Percentiles rank a stretch among this genome's conserved stretches.
These are phyloP conservation scores for Diarsia rubi DNA, from an alignment of 2,888 invertebrate species.

Conservation along the genomic window DNA sequence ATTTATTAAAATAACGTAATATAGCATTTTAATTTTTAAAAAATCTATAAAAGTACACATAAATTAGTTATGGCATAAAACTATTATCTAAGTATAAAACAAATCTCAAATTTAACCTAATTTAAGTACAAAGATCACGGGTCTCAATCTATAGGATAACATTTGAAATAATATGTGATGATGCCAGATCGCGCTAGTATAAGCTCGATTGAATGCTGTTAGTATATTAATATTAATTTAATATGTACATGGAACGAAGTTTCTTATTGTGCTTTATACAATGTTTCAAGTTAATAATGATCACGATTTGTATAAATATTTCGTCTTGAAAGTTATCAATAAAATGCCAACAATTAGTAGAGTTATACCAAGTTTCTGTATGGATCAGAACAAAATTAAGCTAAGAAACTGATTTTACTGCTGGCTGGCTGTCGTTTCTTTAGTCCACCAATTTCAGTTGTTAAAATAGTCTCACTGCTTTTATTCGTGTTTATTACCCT, in stretches of 20 bases:
- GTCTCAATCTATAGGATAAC: conserved; percentile 61
- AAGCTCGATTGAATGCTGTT: conserved; percentile 64
- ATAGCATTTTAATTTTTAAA: conserved; percentile 74
- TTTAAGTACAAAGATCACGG: conserved; percentile 87
- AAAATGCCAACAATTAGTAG: conserved; percentile 56
- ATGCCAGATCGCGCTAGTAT: conserved; percentile 74
- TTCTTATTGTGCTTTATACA: conserved; percentile 62
- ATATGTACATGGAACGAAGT: conserved; percentile 63
- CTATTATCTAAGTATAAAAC: conserved; percentile 82
- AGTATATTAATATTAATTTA: conserved; percentile 55
- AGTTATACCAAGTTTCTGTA: conserved; percentile 37
- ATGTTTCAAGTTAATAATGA: conserved; percentile 43
- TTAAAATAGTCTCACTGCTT: not conserved
- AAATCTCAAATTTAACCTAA: conserved; percentile 84
- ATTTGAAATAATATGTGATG: conserved; percentile 70
- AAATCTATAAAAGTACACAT: conserved; percentile 84
- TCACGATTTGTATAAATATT: conserved; percentile 46
- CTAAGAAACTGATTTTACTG: not conserved
- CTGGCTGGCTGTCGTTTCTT: not conserved
- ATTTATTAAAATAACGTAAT: conserved; percentile 77
- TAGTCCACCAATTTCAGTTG: not conserved
- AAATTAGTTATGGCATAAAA: conserved; percentile 90
- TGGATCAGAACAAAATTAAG: not conserved
- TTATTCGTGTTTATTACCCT: not conserved
- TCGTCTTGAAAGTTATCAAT: conserved; percentile 42